phyloP scores from a whole-genome alignment of 2,888 invertebrate species.

The Melinaea menophilus region DNA sequence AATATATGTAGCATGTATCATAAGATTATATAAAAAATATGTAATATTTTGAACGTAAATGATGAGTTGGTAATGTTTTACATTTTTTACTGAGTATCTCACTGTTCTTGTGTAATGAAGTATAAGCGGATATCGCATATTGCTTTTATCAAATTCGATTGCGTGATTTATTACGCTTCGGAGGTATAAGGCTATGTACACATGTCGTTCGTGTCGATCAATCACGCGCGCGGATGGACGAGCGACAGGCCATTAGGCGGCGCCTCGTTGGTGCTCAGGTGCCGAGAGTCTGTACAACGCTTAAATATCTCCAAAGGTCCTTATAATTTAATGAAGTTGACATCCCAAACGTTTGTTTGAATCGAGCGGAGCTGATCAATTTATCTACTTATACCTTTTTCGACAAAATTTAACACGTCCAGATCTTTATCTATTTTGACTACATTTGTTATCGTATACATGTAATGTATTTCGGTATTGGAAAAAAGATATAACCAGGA shows the following conservation, averaged over 20 bases:
- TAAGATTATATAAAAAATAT: no score
- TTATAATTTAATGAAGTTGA: constrained; percentile 8
- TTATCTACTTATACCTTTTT: no score
- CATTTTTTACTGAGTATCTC: not conserved
- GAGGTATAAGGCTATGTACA: constrained; percentile 56
- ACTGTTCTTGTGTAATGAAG: constrained; percentile 20
- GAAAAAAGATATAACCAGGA: no score
- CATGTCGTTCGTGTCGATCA: constrained; percentile 70
- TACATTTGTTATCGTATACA: no score
- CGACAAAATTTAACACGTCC: no score
- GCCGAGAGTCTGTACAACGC: constrained; percentile 30
- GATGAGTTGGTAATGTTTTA: no score
- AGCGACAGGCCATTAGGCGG: constrained; percentile 72
- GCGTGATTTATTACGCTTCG: constrained; percentile 62
- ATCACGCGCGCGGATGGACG: constrained; percentile 69
- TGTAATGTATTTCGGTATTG: no score
- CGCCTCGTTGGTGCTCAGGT: constrained; percentile 61
- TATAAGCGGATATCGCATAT: constrained; percentile 23
- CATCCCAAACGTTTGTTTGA: not conserved
- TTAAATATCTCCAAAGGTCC: constrained; percentile 11
- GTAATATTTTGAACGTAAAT: no score
- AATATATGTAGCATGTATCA: no score
- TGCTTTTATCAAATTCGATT: constrained; percentile 35
- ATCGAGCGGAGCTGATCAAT: no score
- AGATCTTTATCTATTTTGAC: no score